Percentiles rank a stretch among this genome's conserved stretches.
These are phyloP conservation scores for Tipula helvola DNA, from an alignment of 2,888 invertebrate genomes.

Conservation along the genomic window DNA sequence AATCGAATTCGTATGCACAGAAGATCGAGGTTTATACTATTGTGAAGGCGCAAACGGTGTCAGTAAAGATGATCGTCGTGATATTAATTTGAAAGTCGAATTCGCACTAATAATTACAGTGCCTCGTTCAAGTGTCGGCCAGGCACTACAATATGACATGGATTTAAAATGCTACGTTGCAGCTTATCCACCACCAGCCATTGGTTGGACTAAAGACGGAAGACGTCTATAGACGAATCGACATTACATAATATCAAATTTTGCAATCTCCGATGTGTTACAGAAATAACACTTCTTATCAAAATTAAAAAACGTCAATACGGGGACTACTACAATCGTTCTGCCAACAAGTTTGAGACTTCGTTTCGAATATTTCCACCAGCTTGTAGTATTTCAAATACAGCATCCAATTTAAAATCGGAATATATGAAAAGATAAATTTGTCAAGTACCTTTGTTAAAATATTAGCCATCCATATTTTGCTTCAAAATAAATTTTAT, in stretches of 20 bases:
- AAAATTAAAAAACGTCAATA: slow-evolving; percentile 86
- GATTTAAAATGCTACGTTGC: slow-evolving; percentile 89
- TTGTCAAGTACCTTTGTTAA: no score
- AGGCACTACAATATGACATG: slow-evolving; percentile 86
- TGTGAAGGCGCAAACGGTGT: slow-evolving; percentile 87
- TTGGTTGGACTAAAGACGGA: slow-evolving; percentile 84
- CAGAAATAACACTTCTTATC: slow-evolving; percentile 78
- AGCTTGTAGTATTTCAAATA: slow-evolving; percentile 50
- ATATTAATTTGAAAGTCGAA: slow-evolving; percentile 82
- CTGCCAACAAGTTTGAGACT: slow-evolving; percentile 81
- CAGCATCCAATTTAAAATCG: slow-evolving; percentile 26
- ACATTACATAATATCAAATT: slow-evolving; percentile 82
- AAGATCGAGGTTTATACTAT: slow-evolving; percentile 86
- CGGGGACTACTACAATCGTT: slow-evolving; percentile 74
- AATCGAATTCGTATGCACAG: slow-evolving; percentile 66
- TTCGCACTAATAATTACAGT: slow-evolving; percentile 79
- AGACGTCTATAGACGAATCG: slow-evolving; percentile 71
- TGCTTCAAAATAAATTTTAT: no score
- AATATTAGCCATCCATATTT: no score
- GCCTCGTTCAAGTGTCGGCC: slow-evolving; percentile 68
- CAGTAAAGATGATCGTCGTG: slow-evolving; percentile 69
- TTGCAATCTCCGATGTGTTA: slow-evolving; percentile 87
- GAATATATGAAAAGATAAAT: no score
- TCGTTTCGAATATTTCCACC: slow-evolving; percentile 88
- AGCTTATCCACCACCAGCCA: slow-evolving; percentile 88